phyloP scores from a whole-genome alignment of 1,140 invertebrate genomes.

The Drosophila pachea region DNA sequence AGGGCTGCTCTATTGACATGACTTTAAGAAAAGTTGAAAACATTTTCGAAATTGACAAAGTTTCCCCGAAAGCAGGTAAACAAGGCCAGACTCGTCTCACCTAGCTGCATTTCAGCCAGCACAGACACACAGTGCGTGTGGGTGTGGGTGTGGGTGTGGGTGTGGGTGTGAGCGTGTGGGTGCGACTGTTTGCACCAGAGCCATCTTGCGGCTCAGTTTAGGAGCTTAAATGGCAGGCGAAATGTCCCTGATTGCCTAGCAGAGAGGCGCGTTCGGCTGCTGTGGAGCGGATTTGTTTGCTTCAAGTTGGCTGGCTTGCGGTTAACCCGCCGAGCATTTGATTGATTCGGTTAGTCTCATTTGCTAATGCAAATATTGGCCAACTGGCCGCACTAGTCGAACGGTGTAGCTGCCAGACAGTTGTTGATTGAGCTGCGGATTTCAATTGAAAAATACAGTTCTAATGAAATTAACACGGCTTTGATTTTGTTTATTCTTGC shows the following conservation, averaged over 20 bases:
- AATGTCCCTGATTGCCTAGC: conserved; percentile 51
- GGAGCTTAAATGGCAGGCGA: conserved; percentile 54
- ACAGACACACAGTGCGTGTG: conserved; percentile 1
- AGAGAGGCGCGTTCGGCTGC: conserved; percentile 33
- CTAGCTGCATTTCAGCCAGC: neutral
- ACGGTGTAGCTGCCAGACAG: neutral
- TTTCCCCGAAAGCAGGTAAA: conserved; percentile 49
- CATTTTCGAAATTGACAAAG: conserved; percentile 60
- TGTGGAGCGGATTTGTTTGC: conserved; percentile 37
- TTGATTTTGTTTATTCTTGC: conserved; percentile 64
- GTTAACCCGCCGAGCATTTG: conserved; percentile 58
- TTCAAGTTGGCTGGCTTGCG: conserved; percentile 54
- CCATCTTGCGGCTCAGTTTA: conserved; percentile 57
- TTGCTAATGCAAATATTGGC: conserved; percentile 66
- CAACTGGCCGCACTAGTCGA: conserved; percentile 16
- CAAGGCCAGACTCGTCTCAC: conserved; percentile 52
- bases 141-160: conserved; percentile 20
- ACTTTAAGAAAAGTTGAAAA: conserved; percentile 47
- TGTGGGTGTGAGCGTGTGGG: conserved; percentile 18
- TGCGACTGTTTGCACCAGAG: conserved; percentile 44
- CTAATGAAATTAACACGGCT: conserved; percentile 61
- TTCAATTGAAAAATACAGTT: conserved; percentile 35
- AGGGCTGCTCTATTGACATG: conserved; percentile 47
- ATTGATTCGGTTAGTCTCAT: conserved; percentile 67
- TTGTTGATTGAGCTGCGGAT: conserved; percentile 3